Evolutionary conservation across 2,888 invertebrate species (phyloP).

Genomic region (Endomychus coccineus): DNA sequence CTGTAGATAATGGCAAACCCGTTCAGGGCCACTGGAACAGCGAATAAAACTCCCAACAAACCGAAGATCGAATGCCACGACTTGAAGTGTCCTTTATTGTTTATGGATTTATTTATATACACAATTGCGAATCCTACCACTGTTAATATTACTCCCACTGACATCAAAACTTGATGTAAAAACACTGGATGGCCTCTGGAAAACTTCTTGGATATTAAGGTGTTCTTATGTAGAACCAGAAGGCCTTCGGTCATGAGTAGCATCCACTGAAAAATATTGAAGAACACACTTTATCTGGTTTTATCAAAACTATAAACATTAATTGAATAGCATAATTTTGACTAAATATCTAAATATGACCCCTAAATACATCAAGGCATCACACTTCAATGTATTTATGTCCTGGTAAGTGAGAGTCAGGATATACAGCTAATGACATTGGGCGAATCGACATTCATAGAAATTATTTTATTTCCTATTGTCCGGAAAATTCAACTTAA

Average conservation of each 20-base stretch:
- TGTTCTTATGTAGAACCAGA: slow-evolving; percentile 4
- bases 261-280: slow-evolving; percentile 12
- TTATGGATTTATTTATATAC: slow-evolving; percentile 31
- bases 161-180: slow-evolving; percentile 35
- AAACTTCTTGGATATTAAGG: slow-evolving; percentile 19
- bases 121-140: slow-evolving; percentile 32
- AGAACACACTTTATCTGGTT: too few species aligned
- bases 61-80: slow-evolving; percentile 38
- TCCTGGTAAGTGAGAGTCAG: too few species aligned
- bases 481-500: too few species aligned
- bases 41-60: slow-evolving; percentile 29
- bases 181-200: slow-evolving; percentile 25
- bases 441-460: too few species aligned
- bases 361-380: too few species aligned
- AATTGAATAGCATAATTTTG: too few species aligned
- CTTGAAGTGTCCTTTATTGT: slow-evolving; percentile 35
- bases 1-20: slow-evolving; percentile 35
- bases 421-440: too few species aligned
- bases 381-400: too few species aligned
- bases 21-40: slow-evolving; percentile 29
- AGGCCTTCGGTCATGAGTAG: slow-evolving; percentile 11
- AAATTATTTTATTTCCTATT: too few species aligned
- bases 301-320: too few species aligned
- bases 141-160: slow-evolving; percentile 27
- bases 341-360: too few species aligned